Conservation (phyloP, 2,797 vertebrate genomes). For the Xenops minutus region DNA sequence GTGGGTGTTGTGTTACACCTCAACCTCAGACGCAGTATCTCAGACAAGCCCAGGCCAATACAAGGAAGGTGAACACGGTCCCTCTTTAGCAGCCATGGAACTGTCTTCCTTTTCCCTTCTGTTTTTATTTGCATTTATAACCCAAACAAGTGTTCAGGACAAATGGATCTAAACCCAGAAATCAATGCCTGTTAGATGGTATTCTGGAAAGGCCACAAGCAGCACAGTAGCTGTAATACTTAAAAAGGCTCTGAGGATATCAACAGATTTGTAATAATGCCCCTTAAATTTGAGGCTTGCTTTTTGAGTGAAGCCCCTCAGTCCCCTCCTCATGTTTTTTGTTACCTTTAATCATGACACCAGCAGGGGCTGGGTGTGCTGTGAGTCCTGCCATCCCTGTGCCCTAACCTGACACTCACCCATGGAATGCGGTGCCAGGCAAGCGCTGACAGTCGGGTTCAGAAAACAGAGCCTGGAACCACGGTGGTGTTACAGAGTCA, state of each 20-base stretch:
- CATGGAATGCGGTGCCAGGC: background rate
- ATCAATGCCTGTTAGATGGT: background rate
- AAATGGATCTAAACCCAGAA: background rate
- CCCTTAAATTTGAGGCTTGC: background rate
- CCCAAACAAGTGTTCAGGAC: background rate
- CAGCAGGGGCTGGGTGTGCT: accelerated
- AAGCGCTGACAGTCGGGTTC: accelerated
- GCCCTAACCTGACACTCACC: accelerated
- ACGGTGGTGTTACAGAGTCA: accelerated
- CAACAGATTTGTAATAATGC: background rate
- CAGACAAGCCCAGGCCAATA: background rate
- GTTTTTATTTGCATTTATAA: constrained; percentile 6
- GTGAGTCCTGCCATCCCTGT: background rate
- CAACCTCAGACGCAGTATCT: accelerated
- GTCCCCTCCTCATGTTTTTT: background rate
- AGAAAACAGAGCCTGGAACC: background rate
- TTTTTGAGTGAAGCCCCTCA: background rate
- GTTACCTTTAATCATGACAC: background rate
- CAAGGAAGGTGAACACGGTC: background rate
- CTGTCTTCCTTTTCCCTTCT: background rate
- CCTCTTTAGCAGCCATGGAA: background rate
- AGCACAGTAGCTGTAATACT: background rate
- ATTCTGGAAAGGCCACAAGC: background rate
- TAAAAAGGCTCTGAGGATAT: background rate
- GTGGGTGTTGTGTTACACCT: accelerated